A percentile compares a stretch with the other conserved stretches of the same genome.
Evolutionary conservation across 2,113 vertebrate species (phyloP).

Genomic region (Bubo scandiacus): DNA sequence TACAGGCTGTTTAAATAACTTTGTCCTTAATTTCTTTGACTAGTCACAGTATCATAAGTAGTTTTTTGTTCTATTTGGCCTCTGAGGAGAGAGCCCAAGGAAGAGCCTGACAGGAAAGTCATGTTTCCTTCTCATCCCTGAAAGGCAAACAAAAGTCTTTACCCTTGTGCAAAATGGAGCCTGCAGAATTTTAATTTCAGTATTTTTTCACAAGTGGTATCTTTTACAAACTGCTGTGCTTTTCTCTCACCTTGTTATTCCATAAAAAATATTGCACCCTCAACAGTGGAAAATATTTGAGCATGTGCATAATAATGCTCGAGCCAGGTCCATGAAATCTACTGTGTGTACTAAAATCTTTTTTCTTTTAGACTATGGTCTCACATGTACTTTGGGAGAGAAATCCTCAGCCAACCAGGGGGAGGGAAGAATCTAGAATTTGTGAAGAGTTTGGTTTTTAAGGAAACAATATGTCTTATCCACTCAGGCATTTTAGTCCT

Average conservation of each 20-base stretch:
- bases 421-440: neutral
- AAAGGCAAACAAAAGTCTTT: neutral
- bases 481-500: neutral
- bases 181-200: neutral
- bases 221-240: neutral
- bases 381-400: neutral
- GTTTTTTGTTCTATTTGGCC: neutral
- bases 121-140: neutral
- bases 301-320: neutral
- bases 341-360: neutral
- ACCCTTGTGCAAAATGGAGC: neutral
- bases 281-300: neutral
- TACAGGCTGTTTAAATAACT: neutral
- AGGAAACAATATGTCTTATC: neutral
- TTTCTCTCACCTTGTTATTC: neutral
- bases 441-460: neutral
- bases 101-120: neutral
- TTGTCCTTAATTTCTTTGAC: neutral
- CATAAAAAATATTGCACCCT: neutral
- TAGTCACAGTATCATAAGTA: neutral
- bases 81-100: neutral
- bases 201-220: neutral
- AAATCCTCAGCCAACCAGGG: neutral
- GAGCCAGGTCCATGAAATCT: neutral
- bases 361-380: neutral